phyloP scores from a whole-genome alignment of 2,888 invertebrate species.

The Thecophora atra region DNA sequence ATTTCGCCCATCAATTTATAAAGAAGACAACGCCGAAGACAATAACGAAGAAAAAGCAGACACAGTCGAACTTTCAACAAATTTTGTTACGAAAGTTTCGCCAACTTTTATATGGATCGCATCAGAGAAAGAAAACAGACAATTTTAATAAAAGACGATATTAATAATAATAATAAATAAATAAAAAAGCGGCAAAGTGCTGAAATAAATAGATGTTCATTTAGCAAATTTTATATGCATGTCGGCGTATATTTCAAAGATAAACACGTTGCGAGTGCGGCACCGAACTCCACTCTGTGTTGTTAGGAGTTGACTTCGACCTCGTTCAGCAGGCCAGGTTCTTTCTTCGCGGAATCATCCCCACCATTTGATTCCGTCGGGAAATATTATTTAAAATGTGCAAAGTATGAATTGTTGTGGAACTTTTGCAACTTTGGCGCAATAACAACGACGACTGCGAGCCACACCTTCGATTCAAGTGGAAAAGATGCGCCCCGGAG shows the following conservation, averaged over 20 bases:
- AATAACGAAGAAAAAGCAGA: neutral
- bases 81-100: constrained; percentile 20
- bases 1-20: constrained; percentile 20
- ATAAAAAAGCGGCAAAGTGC: constrained; percentile 14
- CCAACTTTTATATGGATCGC: constrained; percentile 11
- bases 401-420: constrained; percentile 26
- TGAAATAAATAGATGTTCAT: constrained; percentile 16
- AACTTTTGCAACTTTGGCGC: constrained; percentile 27
- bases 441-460: neutral
- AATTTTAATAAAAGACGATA: neutral
- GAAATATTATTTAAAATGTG: constrained; percentile 23
- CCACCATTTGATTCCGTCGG: neutral
- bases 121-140: neutral
- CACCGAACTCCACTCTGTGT: neutral
- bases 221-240: constrained; percentile 34
- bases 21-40: too few species aligned
- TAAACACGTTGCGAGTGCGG: neutral
- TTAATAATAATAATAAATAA: constrained; percentile 18
- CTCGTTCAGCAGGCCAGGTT: too few species aligned
- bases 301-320: neutral
- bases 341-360: neutral
- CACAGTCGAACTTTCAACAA: constrained; percentile 17
- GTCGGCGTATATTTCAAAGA: constrained; percentile 25
- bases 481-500: neutral
- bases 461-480: neutral